These are phyloP conservation scores for Vulpes ferrilata DNA, from an alignment of 2,113 vertebrate genomes.

Conservation along the genomic window DNA sequence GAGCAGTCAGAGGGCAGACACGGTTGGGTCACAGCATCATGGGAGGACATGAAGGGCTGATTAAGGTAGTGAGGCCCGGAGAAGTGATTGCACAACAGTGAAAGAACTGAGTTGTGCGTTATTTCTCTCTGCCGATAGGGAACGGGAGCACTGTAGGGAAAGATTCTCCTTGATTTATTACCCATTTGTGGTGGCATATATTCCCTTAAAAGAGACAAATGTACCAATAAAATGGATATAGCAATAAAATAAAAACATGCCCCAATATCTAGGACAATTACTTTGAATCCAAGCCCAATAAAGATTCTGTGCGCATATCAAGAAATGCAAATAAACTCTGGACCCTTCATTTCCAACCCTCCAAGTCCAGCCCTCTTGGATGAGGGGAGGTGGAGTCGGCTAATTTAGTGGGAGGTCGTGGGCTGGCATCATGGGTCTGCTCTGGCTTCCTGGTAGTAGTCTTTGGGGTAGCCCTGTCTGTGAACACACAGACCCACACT, in stretches of 20 bases:
- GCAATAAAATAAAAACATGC: conserved; percentile 55
- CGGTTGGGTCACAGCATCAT: background rate
- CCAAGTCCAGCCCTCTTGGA: background rate
- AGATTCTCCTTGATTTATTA: background rate
- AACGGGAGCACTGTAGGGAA: background rate
- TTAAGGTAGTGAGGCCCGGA: background rate
- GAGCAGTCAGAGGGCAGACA: background rate
- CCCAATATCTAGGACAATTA: conserved; percentile 28
- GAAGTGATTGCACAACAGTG: background rate
- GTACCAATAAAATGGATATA: background rate
- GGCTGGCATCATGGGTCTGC: background rate
- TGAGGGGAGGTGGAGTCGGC: background rate
- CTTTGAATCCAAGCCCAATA: conserved; percentile 47
- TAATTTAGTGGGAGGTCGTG: background rate
- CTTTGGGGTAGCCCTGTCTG: background rate
- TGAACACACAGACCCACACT: background rate
- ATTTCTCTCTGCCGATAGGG: background rate
- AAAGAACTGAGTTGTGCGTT: background rate
- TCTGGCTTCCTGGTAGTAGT: background rate
- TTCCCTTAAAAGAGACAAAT: background rate
- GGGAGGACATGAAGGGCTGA: background rate
- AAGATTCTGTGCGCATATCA: background rate
- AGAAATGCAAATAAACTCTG: background rate
- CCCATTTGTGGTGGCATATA: background rate
- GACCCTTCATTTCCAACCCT: background rate